Percentiles rank a stretch among this genome's conserved stretches.
phyloP scores from a whole-genome alignment of 2,113 vertebrate species.

The Anolis carolinensis region DNA sequence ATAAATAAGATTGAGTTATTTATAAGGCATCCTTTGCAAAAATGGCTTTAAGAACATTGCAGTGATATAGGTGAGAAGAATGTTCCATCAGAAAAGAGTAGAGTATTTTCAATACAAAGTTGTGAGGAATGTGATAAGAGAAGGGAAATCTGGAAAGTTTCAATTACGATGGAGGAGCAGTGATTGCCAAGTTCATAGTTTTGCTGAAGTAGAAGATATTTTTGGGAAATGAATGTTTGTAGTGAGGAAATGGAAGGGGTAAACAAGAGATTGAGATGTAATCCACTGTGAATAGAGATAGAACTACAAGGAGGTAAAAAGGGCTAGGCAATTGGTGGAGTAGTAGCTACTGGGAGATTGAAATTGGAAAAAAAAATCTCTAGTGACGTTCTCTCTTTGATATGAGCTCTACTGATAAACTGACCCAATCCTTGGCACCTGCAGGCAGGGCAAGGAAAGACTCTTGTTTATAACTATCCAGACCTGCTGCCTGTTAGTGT shows the following conservation, averaged over 20 bases:
- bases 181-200: not conserved
- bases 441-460: too few species aligned
- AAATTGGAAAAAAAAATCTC: too few species aligned
- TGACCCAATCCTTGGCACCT: too few species aligned
- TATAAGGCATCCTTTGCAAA: conserved; percentile 35
- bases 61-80: conserved; percentile 5
- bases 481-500: too few species aligned
- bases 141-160: not conserved
- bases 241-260: not conserved
- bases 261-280: not conserved
- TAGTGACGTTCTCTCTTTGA: too few species aligned
- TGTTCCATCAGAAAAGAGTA: not conserved
- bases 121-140: not conserved
- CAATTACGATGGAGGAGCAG: not conserved
- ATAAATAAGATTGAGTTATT: conserved; percentile 51
- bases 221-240: not conserved
- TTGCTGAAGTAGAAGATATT: not conserved
- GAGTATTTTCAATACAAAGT: conserved; percentile 18
- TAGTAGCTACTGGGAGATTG: too few species aligned
- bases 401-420: too few species aligned
- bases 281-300: not conserved
- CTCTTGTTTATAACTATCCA: too few species aligned
- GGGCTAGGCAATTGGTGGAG: too few species aligned
- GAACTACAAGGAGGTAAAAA: too few species aligned
- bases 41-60: conserved; percentile 14